phyloP scores from a whole-genome alignment of 2,888 invertebrate genomes.

The Drosophila trichaetosa region DNA sequence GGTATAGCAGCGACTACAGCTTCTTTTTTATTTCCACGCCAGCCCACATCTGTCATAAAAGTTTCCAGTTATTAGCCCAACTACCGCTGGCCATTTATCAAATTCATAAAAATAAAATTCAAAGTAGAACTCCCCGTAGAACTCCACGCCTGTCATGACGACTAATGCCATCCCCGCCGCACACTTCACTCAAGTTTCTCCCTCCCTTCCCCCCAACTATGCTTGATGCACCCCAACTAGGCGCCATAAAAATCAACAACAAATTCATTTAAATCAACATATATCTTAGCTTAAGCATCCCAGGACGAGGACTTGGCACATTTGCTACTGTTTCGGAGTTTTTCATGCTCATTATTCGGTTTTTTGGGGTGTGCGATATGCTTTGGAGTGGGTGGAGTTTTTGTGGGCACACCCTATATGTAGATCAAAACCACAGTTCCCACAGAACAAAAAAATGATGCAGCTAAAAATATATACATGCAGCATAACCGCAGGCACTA shows the following conservation, averaged over 20 bases:
- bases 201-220: background rate
- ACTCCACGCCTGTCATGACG: slow-evolving; percentile 50
- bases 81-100: slow-evolving; percentile 69
- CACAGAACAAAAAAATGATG: slow-evolving; percentile 49
- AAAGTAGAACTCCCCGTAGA: slow-evolving; percentile 6
- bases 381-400: slow-evolving; percentile 28
- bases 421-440: slow-evolving; percentile 60
- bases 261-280: slow-evolving; percentile 79
- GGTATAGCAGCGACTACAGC: slow-evolving; percentile 15
- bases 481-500: slow-evolving; percentile 61
- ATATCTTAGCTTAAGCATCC: slow-evolving; percentile 61
- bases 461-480: slow-evolving; percentile 62
- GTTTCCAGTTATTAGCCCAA: slow-evolving; percentile 67
- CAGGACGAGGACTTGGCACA: slow-evolving; percentile 40
- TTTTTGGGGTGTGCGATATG: slow-evolving; percentile 15
- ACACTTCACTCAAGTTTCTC: slow-evolving; percentile 58
- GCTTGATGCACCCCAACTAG: slow-evolving; percentile 36
- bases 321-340: slow-evolving; percentile 75
- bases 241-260: slow-evolving; percentile 78
- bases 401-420: slow-evolving; percentile 54
- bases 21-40: slow-evolving; percentile 10
- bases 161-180: slow-evolving; percentile 59
- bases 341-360: slow-evolving; percentile 62
- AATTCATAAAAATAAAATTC: slow-evolving; percentile 72
- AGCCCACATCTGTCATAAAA: slow-evolving; percentile 51